phyloP scores from a whole-genome alignment of 1,140 invertebrate genomes.

The Parasteatoda tepidariorum region DNA sequence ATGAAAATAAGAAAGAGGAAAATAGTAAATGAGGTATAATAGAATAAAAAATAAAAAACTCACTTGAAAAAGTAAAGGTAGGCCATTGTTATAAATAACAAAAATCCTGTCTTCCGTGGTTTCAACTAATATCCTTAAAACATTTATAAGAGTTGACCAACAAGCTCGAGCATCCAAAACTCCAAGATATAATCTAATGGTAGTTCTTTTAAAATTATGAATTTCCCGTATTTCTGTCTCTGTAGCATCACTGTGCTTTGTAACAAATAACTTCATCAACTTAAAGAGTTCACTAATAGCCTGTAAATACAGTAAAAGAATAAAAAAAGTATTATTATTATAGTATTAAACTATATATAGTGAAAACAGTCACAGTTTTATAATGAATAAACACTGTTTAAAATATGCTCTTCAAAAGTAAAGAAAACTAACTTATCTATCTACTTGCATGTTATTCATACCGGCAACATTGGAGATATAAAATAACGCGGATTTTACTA shows the following conservation, averaged over 20 bases:
- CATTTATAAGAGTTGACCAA: slow-evolving; percentile 90
- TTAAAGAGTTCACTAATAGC: slow-evolving; percentile 92
- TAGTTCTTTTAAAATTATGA: slow-evolving; percentile 82
- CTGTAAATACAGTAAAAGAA: slow-evolving; percentile 68
- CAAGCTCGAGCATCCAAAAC: slow-evolving; percentile 83
- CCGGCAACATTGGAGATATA: no score
- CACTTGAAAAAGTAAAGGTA: slow-evolving; percentile 88
- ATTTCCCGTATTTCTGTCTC: slow-evolving; percentile 85
- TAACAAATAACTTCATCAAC: slow-evolving; percentile 85
- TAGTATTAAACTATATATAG: no score
- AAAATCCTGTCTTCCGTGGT: slow-evolving; percentile 88
- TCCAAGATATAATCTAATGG: slow-evolving; percentile 83
- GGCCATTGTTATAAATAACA: slow-evolving; percentile 87
- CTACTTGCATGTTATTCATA: no score
- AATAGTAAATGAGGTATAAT: not conserved
- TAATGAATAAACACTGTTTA: no score
- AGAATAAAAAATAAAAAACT: not conserved
- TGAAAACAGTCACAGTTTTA: no score
- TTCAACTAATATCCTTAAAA: slow-evolving; percentile 86
- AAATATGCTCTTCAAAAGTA: no score
- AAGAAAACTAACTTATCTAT: no score
- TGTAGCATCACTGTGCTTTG: slow-evolving; percentile 79
- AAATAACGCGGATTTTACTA: no score
- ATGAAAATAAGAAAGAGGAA: no score
- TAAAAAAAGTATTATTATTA: no score